A percentile compares a stretch with the other conserved stretches of the same genome.
Conservation (phyloP, 1,140 invertebrate species). For the Melipona quadrifasciata region DNA sequence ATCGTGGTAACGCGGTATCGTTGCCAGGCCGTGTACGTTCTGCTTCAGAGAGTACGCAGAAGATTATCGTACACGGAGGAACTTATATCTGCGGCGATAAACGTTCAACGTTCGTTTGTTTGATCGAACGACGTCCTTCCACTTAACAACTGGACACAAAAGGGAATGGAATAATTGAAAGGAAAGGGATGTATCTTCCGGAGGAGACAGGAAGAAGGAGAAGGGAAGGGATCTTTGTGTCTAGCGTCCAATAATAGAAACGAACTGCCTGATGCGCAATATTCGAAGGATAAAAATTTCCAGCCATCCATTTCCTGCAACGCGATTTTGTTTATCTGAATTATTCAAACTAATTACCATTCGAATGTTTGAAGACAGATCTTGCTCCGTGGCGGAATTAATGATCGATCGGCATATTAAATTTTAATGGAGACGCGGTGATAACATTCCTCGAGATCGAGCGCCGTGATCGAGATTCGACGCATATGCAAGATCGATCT, state of each 20-base stretch:
- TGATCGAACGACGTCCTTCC: slow-evolving; percentile 27
- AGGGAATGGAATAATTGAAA: neutral
- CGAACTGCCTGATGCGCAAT: neutral
- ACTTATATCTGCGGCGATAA: slow-evolving; percentile 28
- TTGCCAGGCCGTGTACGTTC: slow-evolving; percentile 27
- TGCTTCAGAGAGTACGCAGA: slow-evolving; percentile 32
- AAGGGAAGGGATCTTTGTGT: slow-evolving; percentile 17
- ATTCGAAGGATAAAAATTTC: too few species aligned
- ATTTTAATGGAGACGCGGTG: neutral
- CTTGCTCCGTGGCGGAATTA: neutral
- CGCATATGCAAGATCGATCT: neutral
- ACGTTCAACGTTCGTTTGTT: slow-evolving; percentile 6
- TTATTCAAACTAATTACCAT: neutral
- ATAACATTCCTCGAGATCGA: neutral
- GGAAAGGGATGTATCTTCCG: neutral
- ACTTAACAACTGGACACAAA: neutral
- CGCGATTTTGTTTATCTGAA: neutral
- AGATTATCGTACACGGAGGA: slow-evolving; percentile 25
- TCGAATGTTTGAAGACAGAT: neutral
- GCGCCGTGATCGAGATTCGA: neutral
- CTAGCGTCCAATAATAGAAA: too few species aligned
- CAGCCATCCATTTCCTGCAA: too few species aligned
- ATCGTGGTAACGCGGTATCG: slow-evolving; percentile 13
- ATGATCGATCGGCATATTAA: neutral
- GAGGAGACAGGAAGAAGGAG: too few species aligned